These are phyloP conservation scores for Drosophila buzzatii DNA, from an alignment of 2,888 invertebrate genomes.

Conservation along the genomic window DNA sequence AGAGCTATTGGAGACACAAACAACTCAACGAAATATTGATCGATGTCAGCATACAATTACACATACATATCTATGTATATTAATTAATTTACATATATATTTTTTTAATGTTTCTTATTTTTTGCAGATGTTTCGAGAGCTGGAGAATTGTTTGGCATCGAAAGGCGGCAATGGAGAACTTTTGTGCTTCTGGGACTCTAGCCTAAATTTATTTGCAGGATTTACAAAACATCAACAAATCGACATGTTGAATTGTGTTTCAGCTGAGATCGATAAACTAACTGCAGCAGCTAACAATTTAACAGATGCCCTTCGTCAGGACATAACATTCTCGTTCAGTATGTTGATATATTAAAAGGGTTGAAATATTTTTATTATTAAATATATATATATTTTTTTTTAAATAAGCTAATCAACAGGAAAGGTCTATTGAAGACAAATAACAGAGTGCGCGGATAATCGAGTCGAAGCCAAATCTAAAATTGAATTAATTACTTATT, in stretches of 20 bases:
- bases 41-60: slow-evolving; percentile 57
- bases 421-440: background rate
- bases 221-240: slow-evolving; percentile 33
- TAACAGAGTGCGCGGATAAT: background rate
- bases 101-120: background rate
- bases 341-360: background rate
- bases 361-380: background rate
- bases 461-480: background rate
- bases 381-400: background rate
- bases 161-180: slow-evolving; percentile 41
- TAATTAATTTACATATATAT: background rate
- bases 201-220: slow-evolving; percentile 61
- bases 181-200: slow-evolving; percentile 69
- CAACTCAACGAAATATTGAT: slow-evolving; percentile 52
- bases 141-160: slow-evolving; percentile 42
- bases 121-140: slow-evolving; percentile 62
- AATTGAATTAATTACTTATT: background rate
- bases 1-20: slow-evolving; percentile 63
- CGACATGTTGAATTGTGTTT: slow-evolving; percentile 61
- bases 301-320: background rate
- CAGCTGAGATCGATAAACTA: background rate
- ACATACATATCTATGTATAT: too few species aligned
- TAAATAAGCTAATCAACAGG: background rate
- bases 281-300: background rate
- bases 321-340: slow-evolving; percentile 6